Base-by-base conservation (phyloP, 1,140 invertebrate genomes). In the Euura lappo region DNA sequence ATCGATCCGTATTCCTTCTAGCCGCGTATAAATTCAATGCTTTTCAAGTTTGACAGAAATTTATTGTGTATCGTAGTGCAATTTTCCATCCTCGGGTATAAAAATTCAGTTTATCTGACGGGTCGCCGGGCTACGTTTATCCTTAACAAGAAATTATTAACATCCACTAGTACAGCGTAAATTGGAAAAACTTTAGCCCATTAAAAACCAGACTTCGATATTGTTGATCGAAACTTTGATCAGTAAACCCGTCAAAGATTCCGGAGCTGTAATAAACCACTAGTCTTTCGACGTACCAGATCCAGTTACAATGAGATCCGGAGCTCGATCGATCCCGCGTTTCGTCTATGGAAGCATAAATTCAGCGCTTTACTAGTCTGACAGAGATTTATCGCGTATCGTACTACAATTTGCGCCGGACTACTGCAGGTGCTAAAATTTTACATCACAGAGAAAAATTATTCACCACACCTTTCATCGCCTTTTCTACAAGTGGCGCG, bases 11-110 rank as follows among this genome's bases (percentile, higher is more conserved):
- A 60, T 60, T 60, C 51, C 2, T 6, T 0, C 28, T n/a, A 60
- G 51, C 51, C 8, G 10, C 51, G 51, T 11, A n/a, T 60, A 60
- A 60, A 60, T 60, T 60, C 51, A 60, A 60, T n/a, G 6, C 51
- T 60, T 60, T 60, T n/a, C 13, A 60, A 11, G 51, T 60, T 60
- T 60, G 51, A 60, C 51, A 60, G 51, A 60, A n/a, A 60, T 60
- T 60, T n/a, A 60, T 60, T 60, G 51, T 60, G 51, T 60, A 60
- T 60, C 51, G 51, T 8, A 6, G 51, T 60, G 51, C 51, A 60
- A 60, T 60, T 60, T 60, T 60, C 51, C 51, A 11, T 6, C 8
- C 51, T 60, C 13, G 13, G 28, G 28, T 28, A 28, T 28, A 28
- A 28, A 28, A 28, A 28, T 28, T 28, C 28, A 28, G 28, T 28